phyloP scores from a whole-genome alignment of 2,888 invertebrate species.

The Pachydiplax longipennis region DNA sequence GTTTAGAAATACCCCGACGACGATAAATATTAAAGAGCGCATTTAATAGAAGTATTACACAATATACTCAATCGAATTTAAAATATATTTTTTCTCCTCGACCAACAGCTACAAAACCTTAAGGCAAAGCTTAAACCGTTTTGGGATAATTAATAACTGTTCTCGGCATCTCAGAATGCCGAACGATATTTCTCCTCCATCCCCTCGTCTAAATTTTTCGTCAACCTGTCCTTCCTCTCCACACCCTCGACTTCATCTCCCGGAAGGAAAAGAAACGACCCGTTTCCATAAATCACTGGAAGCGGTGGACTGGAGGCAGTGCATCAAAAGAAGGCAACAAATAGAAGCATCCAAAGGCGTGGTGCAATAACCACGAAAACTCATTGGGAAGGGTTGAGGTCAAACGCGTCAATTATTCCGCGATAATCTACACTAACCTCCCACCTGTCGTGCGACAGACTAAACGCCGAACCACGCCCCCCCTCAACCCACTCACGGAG shows the following conservation, averaged over 20 bases:
- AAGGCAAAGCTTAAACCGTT: no score
- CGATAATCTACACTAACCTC: neutral
- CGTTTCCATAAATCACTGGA: neutral
- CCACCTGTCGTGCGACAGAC: slow-evolving; percentile 1
- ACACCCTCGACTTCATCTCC: neutral
- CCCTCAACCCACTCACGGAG: neutral
- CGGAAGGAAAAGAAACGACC: neutral
- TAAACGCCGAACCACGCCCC: neutral
- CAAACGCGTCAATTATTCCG: neutral
- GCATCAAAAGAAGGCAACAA: neutral
- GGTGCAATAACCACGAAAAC: neutral
- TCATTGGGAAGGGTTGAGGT: neutral
- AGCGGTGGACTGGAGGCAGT: neutral
- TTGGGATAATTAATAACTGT: no score
- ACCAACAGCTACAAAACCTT: no score
- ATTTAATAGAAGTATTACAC: no score
- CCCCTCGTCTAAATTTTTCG: neutral
- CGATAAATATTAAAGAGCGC: no score
- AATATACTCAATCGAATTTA: no score
- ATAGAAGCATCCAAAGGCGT: neutral
- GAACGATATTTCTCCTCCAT: no score
- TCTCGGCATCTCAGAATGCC: no score
- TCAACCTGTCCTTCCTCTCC: neutral
- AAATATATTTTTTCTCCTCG: no score
- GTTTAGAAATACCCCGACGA: no score